A percentile compares a stretch with the other conserved stretches of the same genome.
Evolutionary conservation across 2,888 invertebrate genomes (phyloP).

Genomic region (Sympetrum striolatum): DNA sequence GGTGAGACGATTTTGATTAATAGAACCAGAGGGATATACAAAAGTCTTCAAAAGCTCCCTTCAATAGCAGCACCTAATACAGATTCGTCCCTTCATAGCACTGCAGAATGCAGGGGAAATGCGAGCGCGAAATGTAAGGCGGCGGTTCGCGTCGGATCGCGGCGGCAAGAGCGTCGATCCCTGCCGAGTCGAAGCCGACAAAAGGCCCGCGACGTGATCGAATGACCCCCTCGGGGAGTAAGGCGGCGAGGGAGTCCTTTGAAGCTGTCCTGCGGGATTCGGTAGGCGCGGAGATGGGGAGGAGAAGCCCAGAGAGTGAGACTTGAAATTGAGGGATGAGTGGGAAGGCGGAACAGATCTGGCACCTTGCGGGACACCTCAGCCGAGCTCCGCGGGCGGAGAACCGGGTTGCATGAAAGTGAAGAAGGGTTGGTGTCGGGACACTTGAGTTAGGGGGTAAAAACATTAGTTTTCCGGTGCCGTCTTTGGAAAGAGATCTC

Average conservation of each 20-base stretch:
- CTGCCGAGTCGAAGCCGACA: not conserved
- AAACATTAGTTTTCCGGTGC: too few relatives aligned
- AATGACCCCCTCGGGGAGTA: not conserved
- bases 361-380: not conserved
- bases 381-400: not conserved
- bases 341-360: not conserved
- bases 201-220: not conserved
- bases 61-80: not conserved
- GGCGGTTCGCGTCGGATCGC: not conserved
- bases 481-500: too few relatives aligned
- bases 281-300: not conserved
- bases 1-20: too few relatives aligned
- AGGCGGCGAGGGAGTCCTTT: not conserved
- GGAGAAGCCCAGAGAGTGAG: not conserved
- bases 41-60: not conserved
- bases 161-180: not conserved
- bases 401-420: not conserved
- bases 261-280: not conserved
- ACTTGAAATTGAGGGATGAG: not conserved
- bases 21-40: too few relatives aligned
- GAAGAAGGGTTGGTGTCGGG: not conserved
- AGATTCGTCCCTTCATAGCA: not conserved
- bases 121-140: not conserved
- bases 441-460: too few relatives aligned
- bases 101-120: not conserved